Percentiles rank a stretch among this genome's conserved stretches.
Conservation (phyloP, 2,113 vertebrate genomes). For the Colistium nudipinnis region DNA sequence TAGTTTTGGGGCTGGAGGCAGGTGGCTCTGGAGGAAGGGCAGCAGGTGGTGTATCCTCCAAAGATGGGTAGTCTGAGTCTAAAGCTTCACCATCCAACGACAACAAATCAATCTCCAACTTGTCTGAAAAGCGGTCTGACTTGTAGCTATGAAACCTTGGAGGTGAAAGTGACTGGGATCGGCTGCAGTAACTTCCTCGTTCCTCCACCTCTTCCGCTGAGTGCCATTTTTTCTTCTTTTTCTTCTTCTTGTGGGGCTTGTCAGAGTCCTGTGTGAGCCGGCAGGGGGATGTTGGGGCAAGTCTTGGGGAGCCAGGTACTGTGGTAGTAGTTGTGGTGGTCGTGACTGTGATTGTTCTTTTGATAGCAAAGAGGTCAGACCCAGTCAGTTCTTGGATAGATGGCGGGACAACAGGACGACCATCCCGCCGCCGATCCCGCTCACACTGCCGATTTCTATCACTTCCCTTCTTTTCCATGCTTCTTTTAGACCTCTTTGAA, state of each 20-base stretch:
- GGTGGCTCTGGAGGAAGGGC: conserved; percentile 69
- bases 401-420: conserved; percentile 88
- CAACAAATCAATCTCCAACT: conserved; percentile 76
- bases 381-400: conserved; percentile 95
- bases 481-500: conserved; percentile 66
- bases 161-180: conserved; percentile 71
- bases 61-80: conserved; percentile 84
- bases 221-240: conserved; percentile 78
- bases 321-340: conserved; percentile 78
- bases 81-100: conserved; percentile 84
- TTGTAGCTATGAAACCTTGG: conserved; percentile 75
- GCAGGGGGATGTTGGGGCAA: conserved; percentile 69
- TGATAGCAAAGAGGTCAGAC: conserved; percentile 92
- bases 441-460: conserved; percentile 62
- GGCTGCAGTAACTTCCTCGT: conserved; percentile 52
- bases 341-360: conserved; percentile 92
- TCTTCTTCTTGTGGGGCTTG: conserved; percentile 80
- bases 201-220: conserved; percentile 72
- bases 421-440: conserved; percentile 77
- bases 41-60: conserved; percentile 80
- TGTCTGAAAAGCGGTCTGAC: conserved; percentile 79
- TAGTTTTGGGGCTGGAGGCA: conserved; percentile 72
- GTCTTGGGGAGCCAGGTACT: conserved; percentile 79
- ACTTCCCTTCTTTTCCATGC: conserved; percentile 59
- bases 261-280: conserved; percentile 75